These are phyloP conservation scores for Geopemphigus sp. DNA, from an alignment of 1,140 invertebrate genomes.

Conservation along the genomic window DNA sequence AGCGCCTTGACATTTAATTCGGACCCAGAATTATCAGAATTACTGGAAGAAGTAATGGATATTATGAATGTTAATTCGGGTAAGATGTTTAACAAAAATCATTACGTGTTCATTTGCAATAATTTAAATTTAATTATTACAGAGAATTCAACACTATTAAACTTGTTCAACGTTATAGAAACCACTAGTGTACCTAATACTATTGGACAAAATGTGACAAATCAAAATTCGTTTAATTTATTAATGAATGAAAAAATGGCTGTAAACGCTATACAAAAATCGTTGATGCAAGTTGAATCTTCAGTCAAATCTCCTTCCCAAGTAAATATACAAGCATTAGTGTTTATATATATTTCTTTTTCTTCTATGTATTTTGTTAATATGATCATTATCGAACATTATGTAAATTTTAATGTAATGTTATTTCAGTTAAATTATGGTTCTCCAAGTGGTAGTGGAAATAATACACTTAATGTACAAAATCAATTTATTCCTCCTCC, in stretches of 20 bases:
- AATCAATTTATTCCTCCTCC: slow-evolving; percentile 40
- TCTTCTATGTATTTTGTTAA: not conserved
- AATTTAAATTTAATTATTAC: not conserved
- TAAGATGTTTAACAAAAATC: not conserved
- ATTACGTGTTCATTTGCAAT: not conserved
- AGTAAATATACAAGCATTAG: slow-evolving; percentile 53
- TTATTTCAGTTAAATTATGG: slow-evolving; percentile 30
- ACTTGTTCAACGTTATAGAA: slow-evolving; percentile 33
- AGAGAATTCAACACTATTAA: slow-evolving; percentile 37
- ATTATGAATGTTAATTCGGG: slow-evolving; percentile 16
- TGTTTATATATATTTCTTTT: no score
- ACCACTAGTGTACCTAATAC: slow-evolving; percentile 3
- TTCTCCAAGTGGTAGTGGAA: not conserved
- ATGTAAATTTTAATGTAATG: not conserved
- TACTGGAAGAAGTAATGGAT: slow-evolving; percentile 43
- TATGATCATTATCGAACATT: not conserved
- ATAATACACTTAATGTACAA: slow-evolving; percentile 13
- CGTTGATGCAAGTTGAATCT: slow-evolving; percentile 80
- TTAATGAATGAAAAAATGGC: slow-evolving; percentile 68
- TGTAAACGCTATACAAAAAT: slow-evolving; percentile 85
- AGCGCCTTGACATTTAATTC: slow-evolving; percentile 14
- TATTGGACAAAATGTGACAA: not conserved
- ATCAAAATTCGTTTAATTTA: slow-evolving; percentile 37
- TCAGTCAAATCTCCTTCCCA: slow-evolving; percentile 64
- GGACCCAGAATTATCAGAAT: slow-evolving; percentile 33